These are phyloP conservation scores for Hoplostethus atlanticus DNA, from an alignment of 2,797 vertebrate species.

Conservation along the genomic window DNA sequence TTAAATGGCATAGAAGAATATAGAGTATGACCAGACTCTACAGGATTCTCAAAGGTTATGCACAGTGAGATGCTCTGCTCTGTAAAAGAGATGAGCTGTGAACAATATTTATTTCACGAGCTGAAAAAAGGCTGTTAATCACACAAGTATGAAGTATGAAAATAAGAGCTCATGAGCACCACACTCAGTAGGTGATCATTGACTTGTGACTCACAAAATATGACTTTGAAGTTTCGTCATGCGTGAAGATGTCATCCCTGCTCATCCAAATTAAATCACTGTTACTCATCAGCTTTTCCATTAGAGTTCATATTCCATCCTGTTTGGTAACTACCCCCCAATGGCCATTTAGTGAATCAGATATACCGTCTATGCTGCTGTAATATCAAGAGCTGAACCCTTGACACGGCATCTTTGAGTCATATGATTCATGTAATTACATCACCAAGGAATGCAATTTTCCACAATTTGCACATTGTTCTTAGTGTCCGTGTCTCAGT, in stretches of 20 bases:
- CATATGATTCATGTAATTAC: slow-evolving; percentile 33
- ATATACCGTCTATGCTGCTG: slow-evolving; percentile 26
- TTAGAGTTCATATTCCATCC: slow-evolving; percentile 51
- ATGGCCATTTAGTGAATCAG: slow-evolving; percentile 54
- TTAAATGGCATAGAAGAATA: slow-evolving; percentile 35
- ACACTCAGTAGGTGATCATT: slow-evolving; percentile 29
- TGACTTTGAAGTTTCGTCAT: slow-evolving; percentile 63
- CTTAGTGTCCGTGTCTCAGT: slow-evolving; percentile 11
- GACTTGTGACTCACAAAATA: slow-evolving; percentile 66
- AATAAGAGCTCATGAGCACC: slow-evolving; percentile 43
- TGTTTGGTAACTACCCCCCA: slow-evolving; percentile 54
- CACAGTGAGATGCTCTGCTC: slow-evolving; percentile 16
- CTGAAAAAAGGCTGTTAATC: slow-evolving; percentile 40
- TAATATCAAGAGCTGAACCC: slow-evolving; percentile 46
- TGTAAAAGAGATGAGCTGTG: slow-evolving; percentile 20
- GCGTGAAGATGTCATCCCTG: slow-evolving; percentile 67
- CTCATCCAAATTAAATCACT: slow-evolving; percentile 71
- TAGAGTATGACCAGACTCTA: slow-evolving; percentile 25
- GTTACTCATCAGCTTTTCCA: slow-evolving; percentile 69
- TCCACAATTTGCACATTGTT: slow-evolving; percentile 9
- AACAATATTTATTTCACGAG: slow-evolving; percentile 50
- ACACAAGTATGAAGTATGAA: slow-evolving; percentile 36
- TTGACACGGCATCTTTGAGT: slow-evolving; percentile 47
- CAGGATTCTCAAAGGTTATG: slow-evolving; percentile 36
- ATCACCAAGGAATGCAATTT: slow-evolving; percentile 37